Percentiles rank a stretch among this genome's conserved stretches.
Evolutionary conservation across 2,113 vertebrate species (phyloP).

Genomic region (Melospiza melodia): DNA sequence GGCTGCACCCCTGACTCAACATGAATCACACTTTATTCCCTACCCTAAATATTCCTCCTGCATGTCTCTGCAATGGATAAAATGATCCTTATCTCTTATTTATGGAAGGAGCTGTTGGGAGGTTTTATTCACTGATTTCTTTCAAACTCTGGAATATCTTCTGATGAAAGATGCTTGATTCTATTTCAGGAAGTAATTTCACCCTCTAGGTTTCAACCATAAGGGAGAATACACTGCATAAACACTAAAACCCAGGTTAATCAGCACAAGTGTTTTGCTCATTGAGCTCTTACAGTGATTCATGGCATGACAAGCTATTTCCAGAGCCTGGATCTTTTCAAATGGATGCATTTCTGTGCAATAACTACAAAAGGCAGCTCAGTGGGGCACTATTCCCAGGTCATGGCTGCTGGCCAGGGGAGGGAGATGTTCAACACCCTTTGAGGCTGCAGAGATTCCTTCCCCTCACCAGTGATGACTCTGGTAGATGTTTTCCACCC

Average conservation of each 20-base stretch:
- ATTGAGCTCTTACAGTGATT: background rate
- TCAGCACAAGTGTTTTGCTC: background rate
- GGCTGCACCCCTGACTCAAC: background rate
- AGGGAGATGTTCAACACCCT: background rate
- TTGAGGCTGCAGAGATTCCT: background rate
- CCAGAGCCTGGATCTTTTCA: conserved; percentile 11
- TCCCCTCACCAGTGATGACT: background rate
- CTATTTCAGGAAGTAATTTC: conserved; percentile 45
- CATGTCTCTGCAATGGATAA: background rate
- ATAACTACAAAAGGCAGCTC: conserved; percentile 38
- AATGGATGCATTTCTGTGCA: background rate
- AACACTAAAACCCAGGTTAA: conserved; percentile 41
- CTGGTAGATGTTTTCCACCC: background rate
- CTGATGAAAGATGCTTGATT: background rate
- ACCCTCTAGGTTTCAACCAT: conserved; percentile 28
- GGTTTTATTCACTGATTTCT: conserved; percentile 21
- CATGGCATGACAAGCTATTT: background rate
- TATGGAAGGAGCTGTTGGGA: conserved; percentile 14
- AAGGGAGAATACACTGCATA: background rate
- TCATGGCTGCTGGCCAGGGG: conserved; percentile 20
- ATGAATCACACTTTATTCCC: background rate
- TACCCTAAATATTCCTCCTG: background rate
- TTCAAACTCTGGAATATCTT: background rate
- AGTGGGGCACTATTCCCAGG: conserved; percentile 38
- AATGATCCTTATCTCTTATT: conserved; percentile 40